Evolutionary conservation across 2,888 invertebrate species (phyloP).

Genomic region (Choristoneura rosaceana): DNA sequence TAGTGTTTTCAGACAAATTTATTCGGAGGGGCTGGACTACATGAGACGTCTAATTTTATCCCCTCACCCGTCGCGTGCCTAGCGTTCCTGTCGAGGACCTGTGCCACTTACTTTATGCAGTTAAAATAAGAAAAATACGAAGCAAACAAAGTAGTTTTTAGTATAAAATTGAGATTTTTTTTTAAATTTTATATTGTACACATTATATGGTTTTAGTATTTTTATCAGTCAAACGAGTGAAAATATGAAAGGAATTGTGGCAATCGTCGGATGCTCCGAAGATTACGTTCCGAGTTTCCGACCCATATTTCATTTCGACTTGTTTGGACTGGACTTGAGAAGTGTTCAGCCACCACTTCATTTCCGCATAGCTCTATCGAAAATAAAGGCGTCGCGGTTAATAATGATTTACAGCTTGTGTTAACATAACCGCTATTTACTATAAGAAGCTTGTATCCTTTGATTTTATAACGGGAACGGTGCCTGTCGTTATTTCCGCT

Average conservation of each 20-base stretch:
- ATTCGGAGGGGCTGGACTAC: conserved; percentile 61
- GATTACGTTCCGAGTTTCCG: conserved; percentile 52
- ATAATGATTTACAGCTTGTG: conserved; percentile 58
- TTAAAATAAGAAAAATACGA: conserved; percentile 32
- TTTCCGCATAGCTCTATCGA: conserved; percentile 60
- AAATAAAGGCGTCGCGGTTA: conserved; percentile 40
- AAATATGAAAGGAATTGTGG: conserved; percentile 64
- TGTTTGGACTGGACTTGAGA: conserved; percentile 47
- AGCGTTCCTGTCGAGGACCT: conserved; percentile 60
- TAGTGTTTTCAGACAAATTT: conserved; percentile 44
- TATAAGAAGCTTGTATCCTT: conserved; percentile 38
- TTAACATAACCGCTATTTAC: conserved; percentile 49
- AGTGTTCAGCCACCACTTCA: conserved; percentile 48
- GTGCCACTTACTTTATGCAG: conserved; percentile 48
- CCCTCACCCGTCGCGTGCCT: conserved; percentile 67
- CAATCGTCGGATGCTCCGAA: conserved; percentile 57
- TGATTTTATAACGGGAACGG: conserved; percentile 36
- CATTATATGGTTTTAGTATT: conserved; percentile 6
- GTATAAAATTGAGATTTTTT: neutral
- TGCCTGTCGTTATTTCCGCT: conserved; percentile 39
- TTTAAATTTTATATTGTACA: no score
- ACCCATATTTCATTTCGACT: conserved; percentile 69
- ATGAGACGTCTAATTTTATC: conserved; percentile 76
- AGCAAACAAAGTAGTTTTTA: conserved; percentile 10
- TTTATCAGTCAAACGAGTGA: conserved; percentile 62